phyloP scores from a whole-genome alignment of 2,113 vertebrate species.

The Chaetodon auriga region DNA sequence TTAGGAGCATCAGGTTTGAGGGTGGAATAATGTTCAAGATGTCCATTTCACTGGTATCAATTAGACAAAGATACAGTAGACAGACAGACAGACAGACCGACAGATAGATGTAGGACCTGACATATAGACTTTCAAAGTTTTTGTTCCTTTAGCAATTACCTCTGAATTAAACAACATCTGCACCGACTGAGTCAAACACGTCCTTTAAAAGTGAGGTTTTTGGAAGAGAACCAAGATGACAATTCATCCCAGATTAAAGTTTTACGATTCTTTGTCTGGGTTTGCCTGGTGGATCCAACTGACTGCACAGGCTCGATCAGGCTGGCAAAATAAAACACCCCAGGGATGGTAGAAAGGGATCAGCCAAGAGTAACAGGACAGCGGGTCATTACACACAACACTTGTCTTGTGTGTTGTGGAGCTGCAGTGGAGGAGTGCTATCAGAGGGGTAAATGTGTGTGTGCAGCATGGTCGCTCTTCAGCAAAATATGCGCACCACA shows the following conservation, averaged over 20 bases:
- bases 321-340: constrained; percentile 67
- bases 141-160: neutral
- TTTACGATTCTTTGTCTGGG: constrained; percentile 61
- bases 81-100: constrained; percentile 7
- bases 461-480: constrained; percentile 8
- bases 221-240: constrained; percentile 23
- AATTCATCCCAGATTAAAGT: constrained; percentile 64
- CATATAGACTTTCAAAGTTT: neutral
- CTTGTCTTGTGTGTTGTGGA: constrained; percentile 55
- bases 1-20: constrained; percentile 38
- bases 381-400: constrained; percentile 72
- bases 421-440: constrained; percentile 19
- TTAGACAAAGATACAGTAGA: neutral
- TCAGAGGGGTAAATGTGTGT: constrained; percentile 6
- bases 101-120: neutral
- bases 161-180: constrained; percentile 10
- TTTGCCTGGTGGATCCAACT: constrained; percentile 56
- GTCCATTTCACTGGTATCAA: neutral
- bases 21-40: constrained; percentile 23
- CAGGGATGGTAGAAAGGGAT: constrained; percentile 55
- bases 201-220: constrained; percentile 15
- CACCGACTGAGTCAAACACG: neutral
- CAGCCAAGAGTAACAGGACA: constrained; percentile 72
- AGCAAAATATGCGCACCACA: neutral
- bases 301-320: constrained; percentile 65